Conservation (phyloP, 2,888 invertebrate species). For the Scaptomyza parva region DNA sequence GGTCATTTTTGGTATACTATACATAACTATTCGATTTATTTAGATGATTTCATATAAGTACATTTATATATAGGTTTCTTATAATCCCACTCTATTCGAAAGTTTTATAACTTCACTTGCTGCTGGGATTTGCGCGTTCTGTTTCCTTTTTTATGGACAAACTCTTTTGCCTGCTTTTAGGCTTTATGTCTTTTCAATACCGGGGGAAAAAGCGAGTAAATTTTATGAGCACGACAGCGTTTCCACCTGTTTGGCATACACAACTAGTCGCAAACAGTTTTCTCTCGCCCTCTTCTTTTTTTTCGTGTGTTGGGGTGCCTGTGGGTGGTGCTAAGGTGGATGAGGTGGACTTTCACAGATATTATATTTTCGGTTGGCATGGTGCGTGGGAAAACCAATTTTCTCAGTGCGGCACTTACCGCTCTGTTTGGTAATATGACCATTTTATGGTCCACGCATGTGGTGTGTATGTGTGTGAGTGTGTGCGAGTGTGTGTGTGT, state of each 20-base stretch:
- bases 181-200: conserved; percentile 70
- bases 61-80: background rate
- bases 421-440: conserved; percentile 65
- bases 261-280: conserved; percentile 63
- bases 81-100: conserved; percentile 5
- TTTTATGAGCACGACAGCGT: conserved; percentile 64
- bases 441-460: conserved; percentile 76
- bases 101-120: conserved; percentile 26
- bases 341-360: conserved; percentile 32
- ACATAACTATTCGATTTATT: background rate
- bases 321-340: background rate
- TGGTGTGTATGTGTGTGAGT: conserved; percentile 43
- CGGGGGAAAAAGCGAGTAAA: conserved; percentile 51
- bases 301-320: no score
- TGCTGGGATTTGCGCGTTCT: conserved; percentile 2
- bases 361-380: conserved; percentile 61
- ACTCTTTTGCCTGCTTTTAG: conserved; percentile 53
- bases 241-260: conserved; percentile 73
- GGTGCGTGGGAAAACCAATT: conserved; percentile 76
- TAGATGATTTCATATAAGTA: background rate
- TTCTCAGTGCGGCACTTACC: conserved; percentile 61
- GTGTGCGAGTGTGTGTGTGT: conserved; percentile 43
- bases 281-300: no score
- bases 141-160: conserved; percentile 38
- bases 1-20: background rate